Percentiles rank a stretch among this genome's conserved stretches.
phyloP scores from a whole-genome alignment of 2,797 vertebrate genomes.

The Galaxias olidus region DNA sequence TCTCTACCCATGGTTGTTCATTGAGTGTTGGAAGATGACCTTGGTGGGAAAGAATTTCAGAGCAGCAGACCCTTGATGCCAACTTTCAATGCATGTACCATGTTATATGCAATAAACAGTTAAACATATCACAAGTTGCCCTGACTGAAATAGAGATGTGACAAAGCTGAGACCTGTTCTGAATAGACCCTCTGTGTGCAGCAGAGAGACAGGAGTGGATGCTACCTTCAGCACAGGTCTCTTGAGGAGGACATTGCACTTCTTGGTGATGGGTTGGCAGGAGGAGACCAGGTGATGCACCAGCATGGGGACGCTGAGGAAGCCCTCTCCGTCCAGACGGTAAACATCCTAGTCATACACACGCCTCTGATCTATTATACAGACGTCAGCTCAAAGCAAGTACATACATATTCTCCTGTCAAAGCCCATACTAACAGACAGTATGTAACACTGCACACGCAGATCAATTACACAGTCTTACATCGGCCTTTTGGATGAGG shows the following conservation, averaged over 20 bases:
- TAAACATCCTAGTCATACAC: conserved; percentile 79
- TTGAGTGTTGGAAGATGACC: not conserved
- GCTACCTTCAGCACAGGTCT: conserved; percentile 86
- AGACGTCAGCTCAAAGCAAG: not conserved
- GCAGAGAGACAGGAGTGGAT: not conserved
- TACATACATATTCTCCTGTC: conserved; percentile 11
- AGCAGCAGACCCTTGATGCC: no score
- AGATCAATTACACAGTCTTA: conserved; percentile 65
- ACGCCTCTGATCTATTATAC: conserved; percentile 31
- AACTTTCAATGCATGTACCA: no score
- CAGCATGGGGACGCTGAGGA: conserved; percentile 83
- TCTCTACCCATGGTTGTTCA: no score
- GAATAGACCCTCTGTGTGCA: not conserved
- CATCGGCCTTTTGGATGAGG: conserved; percentile 86
- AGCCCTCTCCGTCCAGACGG: conserved; percentile 89
- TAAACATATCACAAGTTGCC: not conserved
- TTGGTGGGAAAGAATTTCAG: no score
- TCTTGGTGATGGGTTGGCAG: conserved; percentile 84
- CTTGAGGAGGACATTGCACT: conserved; percentile 76
- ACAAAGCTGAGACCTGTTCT: no score
- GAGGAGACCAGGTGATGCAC: conserved; percentile 81
- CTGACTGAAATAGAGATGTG: no score
- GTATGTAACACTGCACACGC: conserved; percentile 1
- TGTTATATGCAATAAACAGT: not conserved
- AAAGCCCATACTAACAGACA: not conserved